Conservation (phyloP, 2,797 vertebrate species). For the Lycodopsis pacificus region DNA sequence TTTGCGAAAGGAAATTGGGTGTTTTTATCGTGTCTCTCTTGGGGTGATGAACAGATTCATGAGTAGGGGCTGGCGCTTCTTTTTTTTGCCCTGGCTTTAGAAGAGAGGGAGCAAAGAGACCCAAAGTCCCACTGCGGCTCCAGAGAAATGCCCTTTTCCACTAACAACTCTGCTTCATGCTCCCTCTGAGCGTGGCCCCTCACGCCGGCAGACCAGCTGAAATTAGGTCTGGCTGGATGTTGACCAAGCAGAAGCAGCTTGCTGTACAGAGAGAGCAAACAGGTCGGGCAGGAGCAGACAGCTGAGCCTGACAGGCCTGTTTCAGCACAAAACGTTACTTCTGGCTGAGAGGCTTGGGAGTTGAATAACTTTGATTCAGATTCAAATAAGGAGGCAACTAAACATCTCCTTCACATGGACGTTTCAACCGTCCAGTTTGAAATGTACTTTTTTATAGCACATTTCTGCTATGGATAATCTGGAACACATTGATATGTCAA, state of each 20-base stretch:
- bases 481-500: background rate
- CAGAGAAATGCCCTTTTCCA: constrained; percentile 15
- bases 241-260: constrained; percentile 41
- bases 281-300: constrained; percentile 17
- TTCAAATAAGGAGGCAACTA: constrained; percentile 30
- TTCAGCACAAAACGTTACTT: constrained; percentile 18
- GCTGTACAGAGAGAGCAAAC: constrained; percentile 28
- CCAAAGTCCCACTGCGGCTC: constrained; percentile 25
- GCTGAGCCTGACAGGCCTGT: constrained; percentile 19
- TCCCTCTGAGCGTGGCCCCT: constrained; percentile 49
- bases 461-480: background rate
- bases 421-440: constrained; percentile 23
- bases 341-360: constrained; percentile 29
- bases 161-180: constrained; percentile 40
- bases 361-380: constrained; percentile 47
- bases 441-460: background rate
- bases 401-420: constrained; percentile 4
- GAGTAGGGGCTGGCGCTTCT: constrained; percentile 27
- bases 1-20: constrained; percentile 74
- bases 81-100: constrained; percentile 35
- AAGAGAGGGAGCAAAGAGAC: constrained; percentile 13
- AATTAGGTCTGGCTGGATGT: constrained; percentile 45
- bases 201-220: constrained; percentile 32
- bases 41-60: constrained; percentile 51
- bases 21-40: constrained; percentile 60